Conservation (phyloP, 2,797 vertebrate genomes). For the Apodemus agrarius region DNA sequence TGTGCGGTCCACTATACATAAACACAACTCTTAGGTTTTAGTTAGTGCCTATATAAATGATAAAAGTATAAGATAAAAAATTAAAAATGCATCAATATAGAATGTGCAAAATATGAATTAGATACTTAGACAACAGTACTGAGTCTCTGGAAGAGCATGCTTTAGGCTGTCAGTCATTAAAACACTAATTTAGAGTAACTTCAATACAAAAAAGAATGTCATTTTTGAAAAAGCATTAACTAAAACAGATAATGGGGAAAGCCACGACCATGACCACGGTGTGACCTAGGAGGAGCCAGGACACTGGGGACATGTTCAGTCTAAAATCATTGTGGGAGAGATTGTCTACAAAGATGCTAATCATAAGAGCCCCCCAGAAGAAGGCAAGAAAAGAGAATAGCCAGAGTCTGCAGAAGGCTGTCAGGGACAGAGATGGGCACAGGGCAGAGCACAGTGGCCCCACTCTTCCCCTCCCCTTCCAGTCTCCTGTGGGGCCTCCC, state of each 20-base stretch:
- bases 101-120: not conserved
- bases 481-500: not conserved
- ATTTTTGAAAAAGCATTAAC: not conserved
- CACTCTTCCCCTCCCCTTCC: not conserved
- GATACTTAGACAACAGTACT: not conserved
- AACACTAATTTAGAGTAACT: not conserved
- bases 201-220: not conserved
- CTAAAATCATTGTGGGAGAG: not conserved
- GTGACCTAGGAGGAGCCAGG: not conserved
- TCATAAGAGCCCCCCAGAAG: not conserved
- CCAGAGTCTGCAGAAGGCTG: not conserved
- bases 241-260: not conserved
- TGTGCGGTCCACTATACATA: not conserved
- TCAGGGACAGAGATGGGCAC: not conserved
- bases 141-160: not conserved
- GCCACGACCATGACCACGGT: not conserved
- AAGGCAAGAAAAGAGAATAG: not conserved
- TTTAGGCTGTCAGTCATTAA: conserved; percentile 6
- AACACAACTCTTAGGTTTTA: not conserved
- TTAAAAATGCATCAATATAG: not conserved
- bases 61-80: not conserved
- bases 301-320: not conserved
- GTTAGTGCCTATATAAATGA: not conserved
- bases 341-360: not conserved
- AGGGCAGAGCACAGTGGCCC: not conserved